These are phyloP conservation scores for Caradrina clavipalpis DNA, from an alignment of 2,888 invertebrate genomes.

Conservation along the genomic window DNA sequence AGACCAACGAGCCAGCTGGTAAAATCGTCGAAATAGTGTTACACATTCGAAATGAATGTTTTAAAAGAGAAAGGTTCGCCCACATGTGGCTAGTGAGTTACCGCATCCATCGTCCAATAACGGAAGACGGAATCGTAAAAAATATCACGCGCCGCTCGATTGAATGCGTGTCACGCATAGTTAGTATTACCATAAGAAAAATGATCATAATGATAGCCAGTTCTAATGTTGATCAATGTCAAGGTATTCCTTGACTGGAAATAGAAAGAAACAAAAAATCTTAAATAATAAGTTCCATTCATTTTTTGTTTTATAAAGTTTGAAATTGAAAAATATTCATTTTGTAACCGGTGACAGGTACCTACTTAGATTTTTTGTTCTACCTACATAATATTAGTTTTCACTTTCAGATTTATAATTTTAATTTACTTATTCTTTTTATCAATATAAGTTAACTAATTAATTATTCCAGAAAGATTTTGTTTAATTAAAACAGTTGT, in stretches of 20 bases:
- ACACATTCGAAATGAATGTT: background rate
- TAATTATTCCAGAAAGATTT: background rate
- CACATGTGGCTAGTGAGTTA: conserved; percentile 13
- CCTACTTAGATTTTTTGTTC: too few species aligned
- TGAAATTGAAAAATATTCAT: too few species aligned
- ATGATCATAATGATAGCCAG: background rate
- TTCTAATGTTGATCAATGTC: too few species aligned
- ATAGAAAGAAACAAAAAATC: too few species aligned
- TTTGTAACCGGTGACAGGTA: too few species aligned
- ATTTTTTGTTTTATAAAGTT: too few species aligned
- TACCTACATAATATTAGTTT: background rate
- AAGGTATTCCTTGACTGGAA: too few species aligned
- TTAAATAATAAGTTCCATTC: too few species aligned
- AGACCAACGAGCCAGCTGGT: conserved; percentile 88
- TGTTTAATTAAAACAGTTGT: background rate
- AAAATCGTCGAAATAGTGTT: background rate
- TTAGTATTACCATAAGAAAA: background rate
- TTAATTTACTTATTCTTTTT: background rate
- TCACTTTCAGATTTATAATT: background rate
- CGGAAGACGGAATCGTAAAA: conserved; percentile 6
- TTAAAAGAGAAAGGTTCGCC: conserved; percentile 58
- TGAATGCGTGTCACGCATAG: conserved; percentile 4
- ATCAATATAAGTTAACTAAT: too few species aligned
- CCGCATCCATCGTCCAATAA: conserved; percentile 7
- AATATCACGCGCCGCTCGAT: background rate